Evolutionary conservation across 2,797 vertebrate species (phyloP), one percentile per base, ranked within the genome.

Genomic region (Etheostoma nigrum): DNA sequence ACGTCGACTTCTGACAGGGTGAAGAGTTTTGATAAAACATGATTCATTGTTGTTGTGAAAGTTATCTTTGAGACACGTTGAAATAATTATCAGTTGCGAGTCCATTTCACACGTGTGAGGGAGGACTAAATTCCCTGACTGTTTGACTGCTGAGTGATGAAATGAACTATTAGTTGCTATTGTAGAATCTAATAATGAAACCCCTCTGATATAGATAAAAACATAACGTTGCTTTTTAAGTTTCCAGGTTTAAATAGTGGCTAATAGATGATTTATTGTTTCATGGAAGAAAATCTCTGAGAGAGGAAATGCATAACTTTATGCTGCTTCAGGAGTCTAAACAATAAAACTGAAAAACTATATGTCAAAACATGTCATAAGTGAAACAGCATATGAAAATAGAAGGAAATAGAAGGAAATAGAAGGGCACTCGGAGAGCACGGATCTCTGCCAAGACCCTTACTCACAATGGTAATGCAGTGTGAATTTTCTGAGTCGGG

Each of bases 51-150:
- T 63, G n/a, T 55, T 44, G 30, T 54, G 51, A 61, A 51, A 61
- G 36, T 58, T 53, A 61, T 81, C 23, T 78, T 48, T 3, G 16
- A 9, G 60, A 6, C 49, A 61, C 2, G 11, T 14, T 44, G 27
- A 30, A 36, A 33, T 27, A 53, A 67, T 70, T 5, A 72, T 21
- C 69, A 45, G n/a, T 9, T 64, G 6, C 53, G 25, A 58, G 58
- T 73, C 10, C 4, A 65, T 62, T 72, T 49, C 19, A 30, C 21
- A 52, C 18, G 12, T 33, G 10, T 6, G 14, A 51, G 69, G 63
- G 55, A 72, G 18, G 42, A 63, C 58, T 64, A 59, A 15, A 11
- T 57, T 15, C 48, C 1, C 5, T 47, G 23, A 6, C 4, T 21
- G 16, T 23, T 49, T 69, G 42, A 44, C 18, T 6, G 59, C 30